Base-by-base conservation (phyloP, 2,113 vertebrate genomes). In the Panurus biarmicus region DNA sequence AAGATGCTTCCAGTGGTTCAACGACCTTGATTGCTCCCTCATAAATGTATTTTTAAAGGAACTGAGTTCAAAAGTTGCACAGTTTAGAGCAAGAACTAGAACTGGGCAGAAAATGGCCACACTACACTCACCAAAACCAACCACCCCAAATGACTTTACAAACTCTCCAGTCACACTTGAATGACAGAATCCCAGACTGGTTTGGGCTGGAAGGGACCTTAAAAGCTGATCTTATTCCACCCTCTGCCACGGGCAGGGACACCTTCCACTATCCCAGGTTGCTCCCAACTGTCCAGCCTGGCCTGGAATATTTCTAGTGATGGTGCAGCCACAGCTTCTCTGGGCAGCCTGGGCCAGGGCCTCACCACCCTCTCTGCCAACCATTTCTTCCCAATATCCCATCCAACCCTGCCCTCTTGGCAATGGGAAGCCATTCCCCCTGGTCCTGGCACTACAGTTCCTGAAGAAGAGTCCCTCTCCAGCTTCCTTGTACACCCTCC, bases 91-190 rank as follows among this genome's bases (percentile, higher is more conserved):
- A 0, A 73, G 51, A 87, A 70, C 40, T 50, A 47, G 66, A 69
- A 64, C 3, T 40, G 57, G 28, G 23, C 33, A 69, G 60, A 38
- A 83, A 80, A 71, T 0, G 0, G 12, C 57, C 51, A 23, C 0
- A 2, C 13, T 42, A 42, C 0, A 0, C 16, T 42, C 51, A 70
- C 26, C 54, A 69, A 64, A 87, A 82, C 5, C 79, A 33, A 23
- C 18, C 29, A 33, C 3, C 3, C 25, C n/a, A 53, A 69, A 75
- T 0, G 1, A 40, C 35, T 53, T 65, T 5, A 47, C 51, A 80
- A 76, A 73, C 47, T 33, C 48, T 48, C 6, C 0, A 5, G 33
- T 50, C 62, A n/a, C 12, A 24, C 31, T 42, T 35, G 14, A 82
- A 23, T 23, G 40, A 48, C 48, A 76, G 35, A 76, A 62, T 50